Conservation (phyloP, 2,113 vertebrate species). For the Lipophrys pholis region DNA sequence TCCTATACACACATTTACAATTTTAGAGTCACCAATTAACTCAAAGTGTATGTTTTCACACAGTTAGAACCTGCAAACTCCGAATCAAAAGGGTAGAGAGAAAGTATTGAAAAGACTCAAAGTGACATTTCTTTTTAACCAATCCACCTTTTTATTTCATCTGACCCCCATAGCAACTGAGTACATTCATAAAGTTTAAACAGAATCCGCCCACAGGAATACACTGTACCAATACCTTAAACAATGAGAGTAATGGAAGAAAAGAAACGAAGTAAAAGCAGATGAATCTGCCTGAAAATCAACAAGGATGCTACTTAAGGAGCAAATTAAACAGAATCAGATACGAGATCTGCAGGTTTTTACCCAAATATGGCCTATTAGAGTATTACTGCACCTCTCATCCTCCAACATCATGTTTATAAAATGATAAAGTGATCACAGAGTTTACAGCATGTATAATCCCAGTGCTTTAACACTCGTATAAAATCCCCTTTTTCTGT, state of each 20-base stretch:
- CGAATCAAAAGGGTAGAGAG: not conserved
- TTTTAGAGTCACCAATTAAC: no score
- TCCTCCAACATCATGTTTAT: slow-evolving; percentile 1
- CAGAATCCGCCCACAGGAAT: slow-evolving; percentile 51
- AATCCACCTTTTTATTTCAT: slow-evolving; percentile 75
- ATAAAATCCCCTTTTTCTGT: slow-evolving; percentile 64
- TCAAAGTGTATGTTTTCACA: not conserved
- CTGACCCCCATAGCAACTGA: slow-evolving; percentile 57
- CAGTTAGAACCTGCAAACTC: not conserved
- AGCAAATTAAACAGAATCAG: slow-evolving; percentile 33
- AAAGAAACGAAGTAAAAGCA: slow-evolving; percentile 44
- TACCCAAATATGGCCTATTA: slow-evolving; percentile 42
- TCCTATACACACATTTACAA: no score
- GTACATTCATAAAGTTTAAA: slow-evolving; percentile 70
- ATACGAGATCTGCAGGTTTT: slow-evolving; percentile 26
- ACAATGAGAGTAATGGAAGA: slow-evolving; percentile 36
- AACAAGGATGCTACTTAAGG: slow-evolving; percentile 29
- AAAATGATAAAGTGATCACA: slow-evolving; percentile 32
- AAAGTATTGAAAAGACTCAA: not conserved
- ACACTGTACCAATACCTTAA: slow-evolving; percentile 53
- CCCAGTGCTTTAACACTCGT: slow-evolving; percentile 29
- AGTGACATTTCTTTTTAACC: slow-evolving; percentile 42
- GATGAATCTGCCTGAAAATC: slow-evolving; percentile 30
- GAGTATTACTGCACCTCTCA: slow-evolving; percentile 49
- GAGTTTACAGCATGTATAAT: slow-evolving; percentile 28